These are phyloP conservation scores for Macrophya alboannulata DNA, from an alignment of 2,888 invertebrate species.

Conservation along the genomic window DNA sequence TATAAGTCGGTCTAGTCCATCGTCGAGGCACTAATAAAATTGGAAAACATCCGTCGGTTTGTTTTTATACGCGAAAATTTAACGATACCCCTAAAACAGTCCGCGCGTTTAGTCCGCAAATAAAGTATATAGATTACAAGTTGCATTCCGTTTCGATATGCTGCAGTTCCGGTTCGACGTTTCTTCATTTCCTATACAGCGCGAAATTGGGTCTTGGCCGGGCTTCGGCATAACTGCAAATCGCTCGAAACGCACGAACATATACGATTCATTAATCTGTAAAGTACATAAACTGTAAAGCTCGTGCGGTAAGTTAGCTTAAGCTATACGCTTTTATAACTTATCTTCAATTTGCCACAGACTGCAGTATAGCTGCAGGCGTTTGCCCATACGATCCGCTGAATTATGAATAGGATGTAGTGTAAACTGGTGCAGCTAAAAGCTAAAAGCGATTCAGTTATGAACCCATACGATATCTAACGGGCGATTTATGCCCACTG, in stretches of 20 bases:
- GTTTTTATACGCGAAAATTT: constrained; percentile 6
- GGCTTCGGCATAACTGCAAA: background rate
- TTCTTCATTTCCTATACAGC: background rate
- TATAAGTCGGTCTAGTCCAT: constrained; percentile 36
- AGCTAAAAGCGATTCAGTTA: background rate
- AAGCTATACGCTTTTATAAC: background rate
- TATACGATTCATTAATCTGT: background rate
- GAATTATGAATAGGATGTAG: background rate
- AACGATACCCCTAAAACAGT: constrained; percentile 22
- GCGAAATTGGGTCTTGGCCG: background rate
- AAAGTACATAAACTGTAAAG: background rate
- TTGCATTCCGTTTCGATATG: background rate
- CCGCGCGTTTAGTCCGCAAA: background rate
- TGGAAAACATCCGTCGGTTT: constrained; percentile 46
- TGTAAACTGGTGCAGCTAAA: background rate
- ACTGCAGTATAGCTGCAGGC: background rate
- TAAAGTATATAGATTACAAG: background rate
- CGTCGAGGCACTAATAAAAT: constrained; percentile 4
- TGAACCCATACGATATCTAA: background rate
- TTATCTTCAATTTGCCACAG: background rate
- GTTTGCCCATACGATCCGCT: background rate
- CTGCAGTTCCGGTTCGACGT: background rate
- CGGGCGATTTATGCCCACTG: background rate
- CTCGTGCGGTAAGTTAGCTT: background rate
- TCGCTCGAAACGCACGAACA: background rate